Evolutionary conservation across 2,113 vertebrate genomes (phyloP), one percentile per base, ranked within the genome.

Genomic region (Aldabrachelys gigantea): DNA sequence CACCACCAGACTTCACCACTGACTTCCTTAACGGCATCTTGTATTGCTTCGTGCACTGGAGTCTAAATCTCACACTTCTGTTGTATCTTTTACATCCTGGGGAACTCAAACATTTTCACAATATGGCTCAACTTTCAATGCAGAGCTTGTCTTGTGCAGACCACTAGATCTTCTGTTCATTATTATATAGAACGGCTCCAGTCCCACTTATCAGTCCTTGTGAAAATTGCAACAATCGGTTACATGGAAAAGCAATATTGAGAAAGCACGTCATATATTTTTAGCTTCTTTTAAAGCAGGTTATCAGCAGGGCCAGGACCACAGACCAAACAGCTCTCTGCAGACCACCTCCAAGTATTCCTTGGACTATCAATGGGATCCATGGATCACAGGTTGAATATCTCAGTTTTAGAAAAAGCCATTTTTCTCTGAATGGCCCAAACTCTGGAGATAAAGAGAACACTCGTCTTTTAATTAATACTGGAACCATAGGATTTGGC

Each of bases 281-380:
- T 89, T 95, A 65, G 90, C 87, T 52, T 49, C 56, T 84, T 96
- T 78, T 80, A 92, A 84, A 85, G 29, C 3, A 57, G 89, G 95
- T 87, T 96, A 49, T 81, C 80, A 44, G 47, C 49, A 89, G 91
- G 90, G 80, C 12, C 84, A 82, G 90, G 82, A 96, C 87, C 87
- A 86, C 29, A 49, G 88, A 88, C 52, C 78, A 90, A 0, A 84
- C 47, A 2, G 89, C 94, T 95, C 82, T n/a, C 87, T 69, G 21
- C 69, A 92, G 80, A 47, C 38, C 50, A 44, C 59, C 7, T 92
- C 86, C 50, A 49, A 54, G 72, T 49, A 72, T 59, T 16, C 44
- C 6, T 2, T 3, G 31, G 31, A 22, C 2, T 92, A 10, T 29
- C 65, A 94, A 80, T 83, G 25, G 87, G 80, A 31, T 8, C 69